Evolutionary conservation across 2,113 vertebrate genomes (phyloP), one percentile per base, ranked within the genome.

Genomic region (Rhinopomastus cyanomelas): DNA sequence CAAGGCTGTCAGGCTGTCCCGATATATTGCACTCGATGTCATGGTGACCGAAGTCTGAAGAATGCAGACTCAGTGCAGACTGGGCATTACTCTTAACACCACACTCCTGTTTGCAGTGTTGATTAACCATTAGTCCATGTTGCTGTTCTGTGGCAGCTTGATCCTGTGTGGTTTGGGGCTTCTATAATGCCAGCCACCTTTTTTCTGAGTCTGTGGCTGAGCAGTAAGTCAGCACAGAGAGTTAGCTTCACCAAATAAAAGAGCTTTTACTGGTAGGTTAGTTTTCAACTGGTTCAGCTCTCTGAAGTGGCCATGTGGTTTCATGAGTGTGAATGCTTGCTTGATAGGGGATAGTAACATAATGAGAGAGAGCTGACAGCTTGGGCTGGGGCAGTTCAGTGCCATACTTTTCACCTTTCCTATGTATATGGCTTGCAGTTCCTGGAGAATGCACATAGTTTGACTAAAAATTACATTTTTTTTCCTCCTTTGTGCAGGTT

Each of bases 151-250:
- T 2, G 1, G 71, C 71, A 61, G 55, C 17, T 55, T 42, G 36
- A 85, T 55, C 36, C 68, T 20, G 6, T 16, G 8, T 15, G 4
- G 17, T 74, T 52, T 91, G 65, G 20, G 37, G 34, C 37, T 77
- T 73, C 27, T 0, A 0, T 46, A n/a, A 14, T 51, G 76, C 32
- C 16, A 62, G 59, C 71, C 46, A 16, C 0, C 0, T 1, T 62
- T 94, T 36, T 19, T 73, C 20, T 80, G 46, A 52, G 39, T 48
- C 21, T 29, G 26, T 75, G 42, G 37, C 48, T 5, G 4, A 57
- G 67, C 67, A 48, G 25, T 34, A 60, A 57, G 65, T 86, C 64
- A 84, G 37, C 17, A 39, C 26, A 60, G 52, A n/a, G 59, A 57
- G 36, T 72, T 88, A 81, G 66, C 52, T 74, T 65, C 12, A 4